These are phyloP conservation scores for Urocolius indicus DNA, from an alignment of 2,113 vertebrate species.

Conservation along the genomic window DNA sequence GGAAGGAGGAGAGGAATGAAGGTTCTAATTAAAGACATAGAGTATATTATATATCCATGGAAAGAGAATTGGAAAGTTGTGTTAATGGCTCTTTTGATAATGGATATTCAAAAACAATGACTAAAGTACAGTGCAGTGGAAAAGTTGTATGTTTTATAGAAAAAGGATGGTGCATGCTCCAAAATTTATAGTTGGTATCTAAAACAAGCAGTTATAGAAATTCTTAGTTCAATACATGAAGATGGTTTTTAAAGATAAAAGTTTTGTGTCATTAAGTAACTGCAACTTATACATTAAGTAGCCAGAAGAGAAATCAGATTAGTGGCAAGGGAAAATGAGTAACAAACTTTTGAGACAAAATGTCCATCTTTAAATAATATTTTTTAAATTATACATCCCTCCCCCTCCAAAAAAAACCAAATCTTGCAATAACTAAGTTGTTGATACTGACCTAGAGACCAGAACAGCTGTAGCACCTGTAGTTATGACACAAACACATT, in stretches of 20 bases:
- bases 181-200: not conserved
- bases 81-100: not conserved
- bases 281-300: not conserved
- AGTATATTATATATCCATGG: not conserved
- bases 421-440: not conserved
- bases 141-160: not conserved
- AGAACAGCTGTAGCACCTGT: not conserved
- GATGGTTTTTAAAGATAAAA: not conserved
- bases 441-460: not conserved
- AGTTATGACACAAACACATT: not conserved
- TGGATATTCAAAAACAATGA: not conserved
- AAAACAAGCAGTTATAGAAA: not conserved
- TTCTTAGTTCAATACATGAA: not conserved
- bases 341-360: not conserved
- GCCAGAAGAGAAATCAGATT: not conserved
- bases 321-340: not conserved
- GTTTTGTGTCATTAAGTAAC: not conserved
- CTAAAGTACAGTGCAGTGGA: not conserved
- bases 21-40: slow-evolving; percentile 71
- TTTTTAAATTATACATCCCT: too few relatives aligned
- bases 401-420: not conserved
- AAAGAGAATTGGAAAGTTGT: not conserved
- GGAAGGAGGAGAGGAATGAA: slow-evolving; percentile 53
- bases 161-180: not conserved
- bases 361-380: too few relatives aligned